These are phyloP conservation scores for Polyodon spathula DNA, from an alignment of 2,113 vertebrate species.

Conservation along the genomic window DNA sequence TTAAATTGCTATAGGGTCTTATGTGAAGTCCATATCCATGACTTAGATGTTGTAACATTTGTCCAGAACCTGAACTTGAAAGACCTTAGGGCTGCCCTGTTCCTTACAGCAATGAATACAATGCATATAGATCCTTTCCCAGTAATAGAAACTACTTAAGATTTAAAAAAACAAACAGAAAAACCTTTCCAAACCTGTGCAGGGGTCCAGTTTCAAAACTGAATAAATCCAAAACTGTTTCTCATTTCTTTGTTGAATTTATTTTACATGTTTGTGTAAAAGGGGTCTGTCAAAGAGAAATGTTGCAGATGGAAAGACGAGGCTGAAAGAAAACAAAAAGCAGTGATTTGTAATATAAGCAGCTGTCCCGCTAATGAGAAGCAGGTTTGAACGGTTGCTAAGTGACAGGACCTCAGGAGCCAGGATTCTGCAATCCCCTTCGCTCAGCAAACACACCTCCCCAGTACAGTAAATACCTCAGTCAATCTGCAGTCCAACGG, in stretches of 20 bases:
- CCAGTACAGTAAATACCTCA: conserved; percentile 48
- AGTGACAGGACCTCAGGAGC: conserved; percentile 52
- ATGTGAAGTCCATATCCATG: no score
- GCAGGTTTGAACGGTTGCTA: conserved; percentile 51
- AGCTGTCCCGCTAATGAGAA: conserved; percentile 56
- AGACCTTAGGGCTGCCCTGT: no score
- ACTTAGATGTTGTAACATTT: no score
- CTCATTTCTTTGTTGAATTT: neutral
- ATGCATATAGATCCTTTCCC: no score
- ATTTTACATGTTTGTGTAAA: neutral
- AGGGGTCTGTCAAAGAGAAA: neutral
- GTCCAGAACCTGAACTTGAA: no score
- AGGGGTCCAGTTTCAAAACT: no score
- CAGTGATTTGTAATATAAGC: conserved; percentile 40
- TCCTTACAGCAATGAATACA: no score
- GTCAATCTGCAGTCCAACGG: conserved; percentile 39
- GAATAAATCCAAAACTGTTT: no score
- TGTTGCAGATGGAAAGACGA: neutral
- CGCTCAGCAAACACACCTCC: conserved; percentile 16
- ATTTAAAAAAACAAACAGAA: no score
- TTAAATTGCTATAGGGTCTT: no score
- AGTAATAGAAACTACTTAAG: no score
- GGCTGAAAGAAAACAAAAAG: conserved; percentile 34
- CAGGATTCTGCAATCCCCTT: conserved; percentile 17
- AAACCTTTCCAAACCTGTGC: no score